Evolutionary conservation across 2,113 vertebrate species (phyloP).

Genomic region (Taurulus bubalis): DNA sequence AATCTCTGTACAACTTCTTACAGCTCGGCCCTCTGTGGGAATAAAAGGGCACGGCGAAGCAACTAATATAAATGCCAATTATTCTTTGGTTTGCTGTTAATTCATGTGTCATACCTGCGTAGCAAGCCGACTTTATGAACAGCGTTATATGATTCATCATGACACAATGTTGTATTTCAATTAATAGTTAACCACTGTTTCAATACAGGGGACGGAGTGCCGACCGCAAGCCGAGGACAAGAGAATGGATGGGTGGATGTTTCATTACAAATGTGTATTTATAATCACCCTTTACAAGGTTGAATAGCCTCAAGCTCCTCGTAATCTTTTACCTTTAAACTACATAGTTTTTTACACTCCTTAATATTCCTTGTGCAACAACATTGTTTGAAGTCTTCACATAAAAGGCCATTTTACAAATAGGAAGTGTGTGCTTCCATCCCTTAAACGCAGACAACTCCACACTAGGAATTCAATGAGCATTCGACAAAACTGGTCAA

Average conservation of each 20-base stretch:
- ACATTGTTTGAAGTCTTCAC: background rate
- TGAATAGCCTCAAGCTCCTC: background rate
- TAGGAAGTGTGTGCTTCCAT: background rate
- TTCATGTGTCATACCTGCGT: background rate
- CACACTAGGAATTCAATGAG: too few relatives aligned
- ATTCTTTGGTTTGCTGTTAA: too few relatives aligned
- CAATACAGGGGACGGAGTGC: background rate
- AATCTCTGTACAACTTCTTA: too few relatives aligned
- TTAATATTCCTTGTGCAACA: background rate
- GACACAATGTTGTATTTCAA: background rate
- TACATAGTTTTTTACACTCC: background rate
- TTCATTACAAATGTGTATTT: background rate
- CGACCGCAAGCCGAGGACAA: too few relatives aligned
- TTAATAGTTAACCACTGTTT: conserved; percentile 38
- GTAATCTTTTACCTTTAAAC: background rate
- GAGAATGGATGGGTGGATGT: too few relatives aligned
- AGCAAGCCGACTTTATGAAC: background rate
- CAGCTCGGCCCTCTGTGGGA: background rate
- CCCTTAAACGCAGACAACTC: background rate
- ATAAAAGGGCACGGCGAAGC: background rate
- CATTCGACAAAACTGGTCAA: too few relatives aligned
- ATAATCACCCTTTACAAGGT: background rate
- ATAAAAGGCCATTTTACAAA: background rate
- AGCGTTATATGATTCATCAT: background rate
- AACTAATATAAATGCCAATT: background rate